Conservation (phyloP, 2,888 invertebrate genomes). For the Lasioglossum zephyrum region DNA sequence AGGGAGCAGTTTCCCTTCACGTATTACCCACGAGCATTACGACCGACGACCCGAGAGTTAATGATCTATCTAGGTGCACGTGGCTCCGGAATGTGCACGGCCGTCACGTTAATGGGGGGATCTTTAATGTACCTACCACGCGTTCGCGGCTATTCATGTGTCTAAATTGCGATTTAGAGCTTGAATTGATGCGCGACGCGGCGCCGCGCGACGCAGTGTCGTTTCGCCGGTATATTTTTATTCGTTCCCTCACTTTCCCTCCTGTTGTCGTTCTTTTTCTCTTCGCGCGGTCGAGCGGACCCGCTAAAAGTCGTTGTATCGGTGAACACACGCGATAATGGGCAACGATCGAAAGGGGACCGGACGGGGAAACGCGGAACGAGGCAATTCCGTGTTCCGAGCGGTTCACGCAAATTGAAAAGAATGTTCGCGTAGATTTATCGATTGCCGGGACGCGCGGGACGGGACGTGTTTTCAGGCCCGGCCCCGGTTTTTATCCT, state of each 20-base stretch:
- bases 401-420: conserved; percentile 33
- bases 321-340: conserved; percentile 24
- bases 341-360: conserved; percentile 17
- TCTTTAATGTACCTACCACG: conserved; percentile 50
- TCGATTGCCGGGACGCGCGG: conserved; percentile 18
- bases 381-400: conserved; percentile 25
- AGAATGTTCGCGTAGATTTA: conserved; percentile 33
- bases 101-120: conserved; percentile 39
- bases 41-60: conserved; percentile 59
- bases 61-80: conserved; percentile 60
- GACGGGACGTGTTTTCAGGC: conserved; percentile 1
- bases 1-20: conserved; percentile 16
- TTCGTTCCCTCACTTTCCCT: background rate
- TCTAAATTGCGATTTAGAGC: conserved; percentile 64
- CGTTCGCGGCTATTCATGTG: conserved; percentile 55
- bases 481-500: background rate
- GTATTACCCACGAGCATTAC: conserved; percentile 52
- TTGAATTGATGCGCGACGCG: conserved; percentile 33
- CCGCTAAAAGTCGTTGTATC: conserved; percentile 31
- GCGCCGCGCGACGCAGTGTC: background rate
- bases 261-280: background rate
- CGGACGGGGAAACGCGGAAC: background rate
- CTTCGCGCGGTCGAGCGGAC: background rate
- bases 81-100: conserved; percentile 47
- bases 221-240: conserved; percentile 40